phyloP scores from a whole-genome alignment of 1,140 invertebrate species.

The Leptopilina boulardi region DNA sequence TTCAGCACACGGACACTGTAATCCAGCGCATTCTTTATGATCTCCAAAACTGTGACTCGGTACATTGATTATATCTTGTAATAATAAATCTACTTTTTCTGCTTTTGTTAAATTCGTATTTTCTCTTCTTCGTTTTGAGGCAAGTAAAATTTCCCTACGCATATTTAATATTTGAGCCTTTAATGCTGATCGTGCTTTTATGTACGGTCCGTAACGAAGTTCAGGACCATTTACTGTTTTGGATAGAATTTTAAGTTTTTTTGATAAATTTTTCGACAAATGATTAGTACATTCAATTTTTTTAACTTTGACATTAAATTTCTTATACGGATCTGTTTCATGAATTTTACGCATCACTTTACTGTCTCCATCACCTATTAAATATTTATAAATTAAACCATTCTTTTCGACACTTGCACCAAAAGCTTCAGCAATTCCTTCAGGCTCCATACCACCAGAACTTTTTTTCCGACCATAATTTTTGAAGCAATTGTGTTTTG shows the following conservation, averaged over 20 bases:
- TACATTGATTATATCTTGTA: constrained; percentile 41
- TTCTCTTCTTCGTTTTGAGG: background rate
- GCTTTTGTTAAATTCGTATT: background rate
- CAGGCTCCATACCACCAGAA: constrained; percentile 68
- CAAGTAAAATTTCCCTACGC: no score
- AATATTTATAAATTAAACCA: constrained; percentile 63
- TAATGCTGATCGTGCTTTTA: background rate
- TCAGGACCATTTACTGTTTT: no score
- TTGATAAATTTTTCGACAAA: constrained; percentile 49
- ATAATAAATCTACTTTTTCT: constrained; percentile 26
- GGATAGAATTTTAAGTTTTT: constrained; percentile 48
- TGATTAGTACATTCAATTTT: constrained; percentile 62
- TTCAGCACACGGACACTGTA: constrained; percentile 24
- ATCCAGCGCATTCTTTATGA: constrained; percentile 38
- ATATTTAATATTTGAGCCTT: no score
- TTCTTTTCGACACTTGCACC: constrained; percentile 62
- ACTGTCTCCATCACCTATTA: constrained; percentile 73
- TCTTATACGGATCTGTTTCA: constrained; percentile 49
- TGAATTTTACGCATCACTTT: constrained; percentile 64
- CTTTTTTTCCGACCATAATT: constrained; percentile 60
- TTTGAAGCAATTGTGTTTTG: constrained; percentile 59
- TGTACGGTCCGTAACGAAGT: constrained; percentile 22
- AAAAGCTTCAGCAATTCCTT: constrained; percentile 71
- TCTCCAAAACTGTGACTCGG: constrained; percentile 52
- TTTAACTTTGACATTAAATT: constrained; percentile 49